Base-by-base conservation (phyloP, 37 sponge, comb jelly and placozoan species). In the Crambe crambe region DNA sequence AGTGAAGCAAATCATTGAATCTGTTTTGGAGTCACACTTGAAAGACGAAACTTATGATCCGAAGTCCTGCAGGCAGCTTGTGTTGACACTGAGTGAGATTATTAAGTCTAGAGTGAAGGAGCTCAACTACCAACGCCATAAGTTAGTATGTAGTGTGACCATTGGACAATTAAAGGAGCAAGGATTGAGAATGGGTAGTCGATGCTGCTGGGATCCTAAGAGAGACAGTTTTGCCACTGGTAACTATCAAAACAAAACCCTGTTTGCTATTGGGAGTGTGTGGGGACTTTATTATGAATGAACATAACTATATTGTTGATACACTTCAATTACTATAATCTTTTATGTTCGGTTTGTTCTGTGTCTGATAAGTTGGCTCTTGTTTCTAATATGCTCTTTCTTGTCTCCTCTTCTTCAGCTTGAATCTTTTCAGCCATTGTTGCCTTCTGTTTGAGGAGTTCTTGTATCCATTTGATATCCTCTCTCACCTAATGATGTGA, bases 151-250 rank as follows among this genome's bases (percentile, higher is more conserved):
- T 37, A 27, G 78, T 51, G 99, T 98, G 66, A 89, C 62, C 41
- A 98, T 98, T 56, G 99, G 99, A 12, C 70, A 91, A 47, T 38
- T 93, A 73, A 83, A 72, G 15, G 94, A 87, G 31, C 94, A 96
- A 80, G 96, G 96, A 30, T 56, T 96, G 37, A 68, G 89, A 18
- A 83, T 93, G 70, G 99, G 84, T 22, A 95, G 96, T 58, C 80
- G 94, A 18, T 98, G 96, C 68, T 73, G 91, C 61, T 98, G 99
- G 99, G 92, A 98, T 44, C 85, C 93, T 31, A 88, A 93, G 70
- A 75, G 76, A 41, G 99, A 98, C 85, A 93, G 85, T 58, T 93
- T 85, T 73, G 89, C 97, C 20, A 70, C 80, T 6, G 80, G 70
- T 18, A 73, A 42, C 42, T 96, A 80, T 84, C 80, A 90, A 71